phyloP scores from a whole-genome alignment of 1,140 invertebrate genomes.

The Sycophila sp. region DNA sequence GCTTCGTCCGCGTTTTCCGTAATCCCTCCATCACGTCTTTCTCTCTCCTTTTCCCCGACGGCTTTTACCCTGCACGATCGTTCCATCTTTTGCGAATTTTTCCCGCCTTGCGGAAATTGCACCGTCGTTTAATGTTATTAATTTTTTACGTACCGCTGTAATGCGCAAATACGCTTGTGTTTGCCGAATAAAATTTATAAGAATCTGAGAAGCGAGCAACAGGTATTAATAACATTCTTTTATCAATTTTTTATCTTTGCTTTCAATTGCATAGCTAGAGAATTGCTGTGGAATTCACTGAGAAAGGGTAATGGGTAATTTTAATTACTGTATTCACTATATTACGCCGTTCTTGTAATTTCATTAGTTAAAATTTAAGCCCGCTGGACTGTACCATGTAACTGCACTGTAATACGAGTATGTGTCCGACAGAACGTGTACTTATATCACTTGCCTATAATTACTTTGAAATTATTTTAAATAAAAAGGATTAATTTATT shows the following conservation, averaged over 20 bases:
- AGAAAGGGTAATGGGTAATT: no score
- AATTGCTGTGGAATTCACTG: no score
- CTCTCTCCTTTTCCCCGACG: neutral
- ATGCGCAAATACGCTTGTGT: neutral
- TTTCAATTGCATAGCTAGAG: no score
- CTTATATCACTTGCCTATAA: no score
- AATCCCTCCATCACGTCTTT: constrained; percentile 19
- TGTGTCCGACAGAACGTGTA: no score
- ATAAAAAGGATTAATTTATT: no score
- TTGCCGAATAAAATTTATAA: neutral
- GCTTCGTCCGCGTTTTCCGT: constrained; percentile 40
- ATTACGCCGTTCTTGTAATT: no score
- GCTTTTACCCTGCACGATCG: constrained; percentile 33
- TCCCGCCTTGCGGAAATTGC: neutral
- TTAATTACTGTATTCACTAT: no score
- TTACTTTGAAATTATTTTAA: no score
- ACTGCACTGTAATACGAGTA: no score
- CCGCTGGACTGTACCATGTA: no score
- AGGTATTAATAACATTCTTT: constrained; percentile 1
- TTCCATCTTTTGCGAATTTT: constrained; percentile 5
- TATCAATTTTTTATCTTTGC: neutral
- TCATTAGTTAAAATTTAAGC: no score
- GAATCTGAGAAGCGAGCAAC: neutral
- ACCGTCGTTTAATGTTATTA: neutral
- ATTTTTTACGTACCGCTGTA: neutral